Percentiles rank a stretch among this genome's conserved stretches.
phyloP scores from a whole-genome alignment of 1,140 invertebrate species.

The Macrobrachium rosenbergii region DNA sequence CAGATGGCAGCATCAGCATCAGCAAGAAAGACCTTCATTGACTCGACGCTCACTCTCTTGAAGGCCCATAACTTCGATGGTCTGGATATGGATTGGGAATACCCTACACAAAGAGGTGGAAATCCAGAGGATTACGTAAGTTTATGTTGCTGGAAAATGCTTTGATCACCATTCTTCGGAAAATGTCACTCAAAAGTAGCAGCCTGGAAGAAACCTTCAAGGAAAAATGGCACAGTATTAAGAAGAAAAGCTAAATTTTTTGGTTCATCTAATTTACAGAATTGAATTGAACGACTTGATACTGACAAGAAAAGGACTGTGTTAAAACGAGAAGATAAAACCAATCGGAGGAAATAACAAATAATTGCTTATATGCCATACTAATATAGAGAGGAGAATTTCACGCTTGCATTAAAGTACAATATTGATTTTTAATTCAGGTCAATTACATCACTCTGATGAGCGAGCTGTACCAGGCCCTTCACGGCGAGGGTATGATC shows the following conservation, averaged over 20 bases:
- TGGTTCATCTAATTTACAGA: too few relatives aligned
- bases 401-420: neutral
- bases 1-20: constrained; percentile 40
- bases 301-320: too few relatives aligned
- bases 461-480: constrained; percentile 79
- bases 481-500: constrained; percentile 78
- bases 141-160: neutral
- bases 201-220: neutral
- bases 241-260: neutral
- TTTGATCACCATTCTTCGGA: neutral
- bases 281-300: too few relatives aligned
- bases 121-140: constrained; percentile 62
- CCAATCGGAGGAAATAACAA: too few relatives aligned
- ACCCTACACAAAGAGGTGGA: constrained; percentile 69
- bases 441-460: constrained; percentile 76
- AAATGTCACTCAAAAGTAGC: too few relatives aligned
- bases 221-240: neutral
- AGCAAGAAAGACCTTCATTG: constrained; percentile 34
- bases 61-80: constrained; percentile 85
- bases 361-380: neutral
- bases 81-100: constrained; percentile 81
- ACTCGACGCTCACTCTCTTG: constrained; percentile 68
- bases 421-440: neutral
- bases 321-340: too few relatives aligned
- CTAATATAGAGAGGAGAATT: too few relatives aligned